phyloP scores from a whole-genome alignment of 2,888 invertebrate genomes.

The Eudemis profundana region DNA sequence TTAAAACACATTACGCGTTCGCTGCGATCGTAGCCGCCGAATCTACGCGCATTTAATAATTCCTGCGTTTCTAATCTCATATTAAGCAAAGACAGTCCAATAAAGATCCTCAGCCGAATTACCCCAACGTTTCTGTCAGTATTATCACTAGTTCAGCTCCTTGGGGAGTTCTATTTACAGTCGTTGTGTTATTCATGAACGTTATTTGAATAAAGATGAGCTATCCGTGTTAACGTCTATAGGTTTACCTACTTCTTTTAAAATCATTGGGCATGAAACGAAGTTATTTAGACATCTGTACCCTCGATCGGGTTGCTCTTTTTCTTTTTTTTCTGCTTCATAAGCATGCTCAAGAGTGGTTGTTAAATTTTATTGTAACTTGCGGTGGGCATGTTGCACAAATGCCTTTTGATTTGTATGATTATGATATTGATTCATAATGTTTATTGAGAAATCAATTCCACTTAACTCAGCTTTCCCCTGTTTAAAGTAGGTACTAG shows the following conservation, averaged over 20 bases:
- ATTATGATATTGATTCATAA: background rate
- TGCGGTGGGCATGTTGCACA: background rate
- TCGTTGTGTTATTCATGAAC: conserved; percentile 79
- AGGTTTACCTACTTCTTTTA: conserved; percentile 61
- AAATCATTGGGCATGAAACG: conserved; percentile 56
- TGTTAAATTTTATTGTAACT: conserved; percentile 11
- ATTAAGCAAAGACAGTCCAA: conserved; percentile 61
- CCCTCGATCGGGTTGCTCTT: conserved; percentile 4
- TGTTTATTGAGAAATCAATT: background rate
- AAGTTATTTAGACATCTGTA: conserved; percentile 48
- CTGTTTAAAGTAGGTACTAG: background rate
- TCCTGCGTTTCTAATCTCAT: conserved; percentile 65
- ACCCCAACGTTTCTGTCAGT: conserved; percentile 53
- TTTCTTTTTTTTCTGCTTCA: conserved; percentile 24
- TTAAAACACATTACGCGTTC: conserved; percentile 42
- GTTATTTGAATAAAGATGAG: conserved; percentile 80
- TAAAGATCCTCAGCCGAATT: conserved; percentile 75
- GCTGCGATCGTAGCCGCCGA: conserved; percentile 39
- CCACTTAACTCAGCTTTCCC: no score
- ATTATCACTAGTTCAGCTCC: conserved; percentile 71
- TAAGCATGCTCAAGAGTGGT: conserved; percentile 6
- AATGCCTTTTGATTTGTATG: background rate
- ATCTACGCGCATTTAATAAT: conserved; percentile 64
- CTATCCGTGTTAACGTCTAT: conserved; percentile 55
- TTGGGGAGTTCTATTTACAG: conserved; percentile 72